Evolutionary conservation across 1,140 invertebrate genomes (phyloP).

Genomic region (Kradibia gibbosae): DNA sequence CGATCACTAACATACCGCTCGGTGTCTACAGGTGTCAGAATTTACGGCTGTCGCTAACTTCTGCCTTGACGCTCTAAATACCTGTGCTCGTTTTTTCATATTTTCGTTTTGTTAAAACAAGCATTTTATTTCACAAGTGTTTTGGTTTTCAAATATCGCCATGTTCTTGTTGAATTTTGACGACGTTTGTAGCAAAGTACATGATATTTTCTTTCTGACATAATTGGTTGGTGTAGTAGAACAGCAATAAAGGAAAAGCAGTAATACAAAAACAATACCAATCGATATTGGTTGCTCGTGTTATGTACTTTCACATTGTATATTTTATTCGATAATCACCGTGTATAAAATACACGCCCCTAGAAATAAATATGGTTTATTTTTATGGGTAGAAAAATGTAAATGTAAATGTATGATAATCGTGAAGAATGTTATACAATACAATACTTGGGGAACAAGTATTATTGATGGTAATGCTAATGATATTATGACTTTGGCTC

Average conservation of each 20-base stretch:
- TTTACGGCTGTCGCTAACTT: neutral
- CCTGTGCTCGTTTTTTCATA: neutral
- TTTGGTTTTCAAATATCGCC: no score
- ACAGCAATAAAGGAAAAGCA: neutral
- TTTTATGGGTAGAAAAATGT: neutral
- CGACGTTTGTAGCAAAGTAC: no score
- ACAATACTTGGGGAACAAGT: neutral
- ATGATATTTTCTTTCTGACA: no score
- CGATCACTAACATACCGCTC: neutral
- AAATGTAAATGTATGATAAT: neutral
- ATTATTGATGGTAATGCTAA: neutral
- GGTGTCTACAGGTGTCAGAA: conserved; percentile 15
- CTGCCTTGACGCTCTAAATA: neutral
- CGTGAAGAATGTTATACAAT: neutral
- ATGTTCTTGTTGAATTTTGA: no score
- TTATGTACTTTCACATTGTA: neutral
- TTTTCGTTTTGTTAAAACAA: no score
- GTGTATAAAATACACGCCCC: neutral
- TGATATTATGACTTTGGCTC: neutral
- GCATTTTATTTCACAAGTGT: no score
- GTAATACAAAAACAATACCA: neutral
- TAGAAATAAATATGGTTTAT: neutral
- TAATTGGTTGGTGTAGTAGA: no score
- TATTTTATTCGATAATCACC: no score
- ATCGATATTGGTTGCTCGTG: neutral